Evolutionary conservation across 2,888 invertebrate genomes (phyloP).

Genomic region (Ctena decussata): DNA sequence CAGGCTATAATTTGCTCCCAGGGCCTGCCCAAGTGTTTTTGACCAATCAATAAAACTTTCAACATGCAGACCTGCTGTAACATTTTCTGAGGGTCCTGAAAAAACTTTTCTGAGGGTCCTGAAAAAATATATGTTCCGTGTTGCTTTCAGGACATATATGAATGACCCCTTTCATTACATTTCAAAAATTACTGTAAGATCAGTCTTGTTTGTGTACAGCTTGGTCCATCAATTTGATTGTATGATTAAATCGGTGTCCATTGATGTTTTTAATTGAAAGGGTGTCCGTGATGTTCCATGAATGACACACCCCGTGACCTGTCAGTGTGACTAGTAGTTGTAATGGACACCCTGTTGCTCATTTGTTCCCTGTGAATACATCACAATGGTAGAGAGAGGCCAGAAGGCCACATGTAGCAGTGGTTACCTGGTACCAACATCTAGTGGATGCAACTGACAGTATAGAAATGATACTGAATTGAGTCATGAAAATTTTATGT

Average conservation of each 20-base stretch:
- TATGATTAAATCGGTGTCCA: neutral
- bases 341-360: slow-evolving; percentile 1
- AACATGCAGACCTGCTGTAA: no score
- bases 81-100: no score
- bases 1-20: no score
- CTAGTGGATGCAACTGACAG: neutral
- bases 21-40: no score
- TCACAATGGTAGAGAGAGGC: neutral
- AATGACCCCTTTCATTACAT: no score
- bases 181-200: no score
- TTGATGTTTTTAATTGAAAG: neutral
- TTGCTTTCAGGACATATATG: no score
- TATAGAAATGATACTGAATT: neutral
- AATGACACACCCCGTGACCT: neutral
- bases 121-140: no score
- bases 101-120: no score
- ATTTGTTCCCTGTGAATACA: neutral
- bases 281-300: neutral
- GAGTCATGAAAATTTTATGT: neutral
- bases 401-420: neutral
- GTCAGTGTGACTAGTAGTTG: neutral
- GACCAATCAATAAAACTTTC: no score
- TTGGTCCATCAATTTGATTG: no score
- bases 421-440: neutral
- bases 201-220: no score